Conservation (phyloP, 2,797 vertebrate species). For the Sebastes oblongus region DNA sequence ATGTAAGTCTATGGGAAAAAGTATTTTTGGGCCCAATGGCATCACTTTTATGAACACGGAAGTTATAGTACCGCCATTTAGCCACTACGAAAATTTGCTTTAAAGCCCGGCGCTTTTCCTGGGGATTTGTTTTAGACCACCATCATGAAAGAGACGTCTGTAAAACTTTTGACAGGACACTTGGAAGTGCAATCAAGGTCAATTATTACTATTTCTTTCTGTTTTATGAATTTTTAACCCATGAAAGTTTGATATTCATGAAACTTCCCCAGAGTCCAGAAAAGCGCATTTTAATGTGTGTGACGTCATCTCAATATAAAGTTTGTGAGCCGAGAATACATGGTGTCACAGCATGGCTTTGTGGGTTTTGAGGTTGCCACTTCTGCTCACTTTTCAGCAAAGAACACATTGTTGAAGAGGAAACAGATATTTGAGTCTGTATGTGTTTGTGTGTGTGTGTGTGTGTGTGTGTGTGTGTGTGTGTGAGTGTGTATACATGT, state of each 20-base stretch:
- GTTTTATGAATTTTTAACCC: background rate
- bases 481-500: background rate
- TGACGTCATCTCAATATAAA: background rate
- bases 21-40: too few relatives aligned
- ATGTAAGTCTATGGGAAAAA: too few relatives aligned
- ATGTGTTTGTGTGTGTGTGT: too few relatives aligned
- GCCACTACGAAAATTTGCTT: too few relatives aligned
- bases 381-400: background rate
- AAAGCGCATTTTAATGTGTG: background rate
- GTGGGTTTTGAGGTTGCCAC: background rate
- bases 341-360: background rate
- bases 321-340: background rate
- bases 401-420: background rate
- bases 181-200: background rate
- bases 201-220: background rate
- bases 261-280: background rate
- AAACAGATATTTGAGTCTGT: background rate
- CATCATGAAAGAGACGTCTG: background rate
- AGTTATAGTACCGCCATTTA: too few relatives aligned
- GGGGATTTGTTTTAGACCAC: background rate
- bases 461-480: background rate
- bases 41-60: too few relatives aligned
- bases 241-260: background rate
- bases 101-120: too few relatives aligned
- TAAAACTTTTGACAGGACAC: background rate